A percentile compares a stretch with the other conserved stretches of the same genome.
phyloP scores from a whole-genome alignment of 2,797 vertebrate species.

The Notolabrus celidotus region DNA sequence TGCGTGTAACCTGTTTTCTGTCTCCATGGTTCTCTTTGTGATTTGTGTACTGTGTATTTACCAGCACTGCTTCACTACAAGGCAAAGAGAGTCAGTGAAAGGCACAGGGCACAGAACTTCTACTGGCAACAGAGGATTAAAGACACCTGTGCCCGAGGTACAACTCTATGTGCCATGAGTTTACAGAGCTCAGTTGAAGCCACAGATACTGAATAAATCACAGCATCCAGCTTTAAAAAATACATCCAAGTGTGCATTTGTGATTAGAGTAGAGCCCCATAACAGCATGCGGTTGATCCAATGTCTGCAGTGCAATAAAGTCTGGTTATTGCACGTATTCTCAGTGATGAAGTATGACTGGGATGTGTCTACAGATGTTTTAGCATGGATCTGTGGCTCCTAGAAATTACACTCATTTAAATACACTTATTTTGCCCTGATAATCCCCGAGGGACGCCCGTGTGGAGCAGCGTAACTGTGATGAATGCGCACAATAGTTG shows the following conservation, averaged over 20 bases:
- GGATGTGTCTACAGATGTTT: constrained; percentile 73
- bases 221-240: constrained; percentile 23
- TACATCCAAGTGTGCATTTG: constrained; percentile 19
- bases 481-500: constrained; percentile 81
- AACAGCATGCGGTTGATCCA: constrained; percentile 36
- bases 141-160: constrained; percentile 50
- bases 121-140: constrained; percentile 33
- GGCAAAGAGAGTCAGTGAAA: constrained; percentile 38
- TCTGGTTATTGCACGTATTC: constrained; percentile 51
- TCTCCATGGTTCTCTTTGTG: constrained; percentile 37
- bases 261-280: constrained; percentile 43
- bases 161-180: constrained; percentile 28
- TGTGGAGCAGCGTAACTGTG: constrained; percentile 76
- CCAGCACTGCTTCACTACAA: constrained; percentile 18
- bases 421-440: constrained; percentile 82
- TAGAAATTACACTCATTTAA: constrained; percentile 83
- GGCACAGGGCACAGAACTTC: constrained; percentile 14
- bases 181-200: constrained; percentile 26
- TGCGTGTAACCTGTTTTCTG: constrained; percentile 49
- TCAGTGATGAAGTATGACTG: constrained; percentile 62
- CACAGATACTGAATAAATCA: constrained; percentile 15
- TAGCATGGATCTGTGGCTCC: constrained; percentile 69
- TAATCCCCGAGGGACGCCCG: constrained; percentile 77
- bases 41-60: constrained; percentile 37
- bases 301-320: constrained; percentile 39